Evolutionary conservation across 2,888 invertebrate genomes (phyloP).

Genomic region (Orchesella flavescens): DNA sequence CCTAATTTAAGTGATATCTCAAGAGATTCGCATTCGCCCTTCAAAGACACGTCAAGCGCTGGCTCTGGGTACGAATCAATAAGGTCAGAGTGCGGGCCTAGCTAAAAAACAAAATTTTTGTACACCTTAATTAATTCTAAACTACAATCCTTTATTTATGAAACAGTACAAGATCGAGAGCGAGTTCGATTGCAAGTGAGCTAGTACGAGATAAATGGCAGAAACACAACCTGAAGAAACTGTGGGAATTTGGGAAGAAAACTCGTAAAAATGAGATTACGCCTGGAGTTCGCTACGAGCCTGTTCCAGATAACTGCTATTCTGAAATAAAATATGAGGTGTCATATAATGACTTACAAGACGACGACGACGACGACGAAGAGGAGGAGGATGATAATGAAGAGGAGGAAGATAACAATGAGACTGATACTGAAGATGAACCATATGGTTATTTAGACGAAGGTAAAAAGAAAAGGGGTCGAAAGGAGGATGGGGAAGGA

Average conservation of each 20-base stretch:
- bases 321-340: slow-evolving; percentile 63
- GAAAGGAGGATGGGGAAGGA: slow-evolving; percentile 74
- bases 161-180: slow-evolving; percentile 34
- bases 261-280: slow-evolving; percentile 42
- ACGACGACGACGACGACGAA: slow-evolving; percentile 47
- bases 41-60: background rate
- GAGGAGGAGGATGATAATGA: background rate
- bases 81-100: slow-evolving; percentile 31
- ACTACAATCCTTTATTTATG: background rate
- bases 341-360: slow-evolving; percentile 20
- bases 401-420: background rate
- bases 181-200: slow-evolving; percentile 63
- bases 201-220: slow-evolving; percentile 60
- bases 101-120: background rate
- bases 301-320: slow-evolving; percentile 68
- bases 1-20: background rate
- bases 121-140: slow-evolving; percentile 1
- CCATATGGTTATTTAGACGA: background rate
- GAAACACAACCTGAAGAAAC: slow-evolving; percentile 65
- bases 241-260: slow-evolving; percentile 61
- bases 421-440: background rate
- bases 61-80: slow-evolving; percentile 64
- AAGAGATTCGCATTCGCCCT: background rate
- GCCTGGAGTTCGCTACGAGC: slow-evolving; percentile 31
- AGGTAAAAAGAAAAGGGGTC: slow-evolving; percentile 5